These are phyloP conservation scores for Leucopternis melanops DNA, from an alignment of 2,113 vertebrate species.

Conservation along the genomic window DNA sequence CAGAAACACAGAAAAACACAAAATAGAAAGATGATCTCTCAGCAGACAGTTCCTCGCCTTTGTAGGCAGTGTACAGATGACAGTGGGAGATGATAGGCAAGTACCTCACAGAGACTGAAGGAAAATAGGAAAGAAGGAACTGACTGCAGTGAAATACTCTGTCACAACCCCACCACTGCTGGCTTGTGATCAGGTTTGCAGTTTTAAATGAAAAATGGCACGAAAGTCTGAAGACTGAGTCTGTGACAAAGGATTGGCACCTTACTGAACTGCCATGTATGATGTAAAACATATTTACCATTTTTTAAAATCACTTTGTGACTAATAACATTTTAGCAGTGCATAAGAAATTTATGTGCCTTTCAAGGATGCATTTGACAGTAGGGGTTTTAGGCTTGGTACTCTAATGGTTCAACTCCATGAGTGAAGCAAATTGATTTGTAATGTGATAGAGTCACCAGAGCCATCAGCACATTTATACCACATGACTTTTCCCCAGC, in stretches of 20 bases:
- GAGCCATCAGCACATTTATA: not conserved
- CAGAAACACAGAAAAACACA: not conserved
- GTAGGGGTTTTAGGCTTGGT: not conserved
- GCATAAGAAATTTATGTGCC: not conserved
- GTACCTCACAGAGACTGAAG: not conserved
- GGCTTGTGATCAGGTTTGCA: not conserved
- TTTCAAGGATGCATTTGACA: not conserved
- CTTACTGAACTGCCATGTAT: not conserved
- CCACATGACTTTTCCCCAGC: not conserved
- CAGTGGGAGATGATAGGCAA: not conserved
- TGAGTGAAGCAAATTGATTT: not conserved
- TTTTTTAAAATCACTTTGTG: not conserved
- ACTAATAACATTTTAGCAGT: not conserved
- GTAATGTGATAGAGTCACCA: not conserved
- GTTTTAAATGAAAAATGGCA: not conserved
- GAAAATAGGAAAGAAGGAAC: not conserved
- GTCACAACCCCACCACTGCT: not conserved
- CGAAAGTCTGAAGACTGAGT: not conserved
- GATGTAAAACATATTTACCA: not conserved
- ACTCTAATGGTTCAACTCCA: not conserved
- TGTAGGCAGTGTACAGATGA: not conserved
- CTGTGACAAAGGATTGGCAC: not conserved
- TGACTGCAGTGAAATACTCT: not conserved
- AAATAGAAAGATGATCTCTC: not conserved
- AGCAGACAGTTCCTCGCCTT: not conserved